Conservation (phyloP, 2,888 invertebrate species). For the Lobophora halterata region DNA sequence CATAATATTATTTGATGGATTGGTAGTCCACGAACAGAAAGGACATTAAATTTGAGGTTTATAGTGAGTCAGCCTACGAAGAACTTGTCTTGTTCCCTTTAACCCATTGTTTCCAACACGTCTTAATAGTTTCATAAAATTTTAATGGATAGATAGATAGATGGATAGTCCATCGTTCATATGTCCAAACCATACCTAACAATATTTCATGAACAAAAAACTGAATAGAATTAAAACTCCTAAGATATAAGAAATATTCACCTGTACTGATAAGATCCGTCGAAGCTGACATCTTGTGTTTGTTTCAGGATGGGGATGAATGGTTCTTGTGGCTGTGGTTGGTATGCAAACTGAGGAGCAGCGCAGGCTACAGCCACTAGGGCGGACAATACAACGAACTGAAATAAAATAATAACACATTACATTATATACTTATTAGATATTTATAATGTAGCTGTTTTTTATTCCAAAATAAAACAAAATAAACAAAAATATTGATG, state of each 20-base stretch:
- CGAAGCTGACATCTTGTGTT: constrained; percentile 75
- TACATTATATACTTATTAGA: too few species aligned
- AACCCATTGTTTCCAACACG: not conserved
- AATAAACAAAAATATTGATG: too few species aligned
- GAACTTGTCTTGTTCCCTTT: not conserved
- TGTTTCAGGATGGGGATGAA: constrained; percentile 82
- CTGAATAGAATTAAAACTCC: too few species aligned
- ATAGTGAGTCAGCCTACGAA: not conserved
- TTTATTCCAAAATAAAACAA: too few species aligned
- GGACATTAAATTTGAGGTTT: constrained; percentile 13
- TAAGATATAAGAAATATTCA: too few species aligned
- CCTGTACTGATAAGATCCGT: constrained; percentile 84
- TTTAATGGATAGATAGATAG: too few species aligned
- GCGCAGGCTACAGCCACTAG: constrained; percentile 60
- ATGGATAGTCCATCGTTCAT: too few species aligned
- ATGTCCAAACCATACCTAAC: too few species aligned
- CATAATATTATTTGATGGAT: constrained; percentile 8
- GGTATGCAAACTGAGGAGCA: constrained; percentile 57
- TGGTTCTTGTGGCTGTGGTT: constrained; percentile 51
- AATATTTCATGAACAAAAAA: too few species aligned
- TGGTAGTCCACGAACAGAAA: constrained; percentile 8
- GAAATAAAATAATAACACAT: too few species aligned
- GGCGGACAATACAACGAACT: constrained; percentile 64
- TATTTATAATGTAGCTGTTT: too few species aligned
- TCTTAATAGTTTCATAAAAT: not conserved